phyloP scores from a whole-genome alignment of 2,888 invertebrate species.

The Hermodice carunculata region DNA sequence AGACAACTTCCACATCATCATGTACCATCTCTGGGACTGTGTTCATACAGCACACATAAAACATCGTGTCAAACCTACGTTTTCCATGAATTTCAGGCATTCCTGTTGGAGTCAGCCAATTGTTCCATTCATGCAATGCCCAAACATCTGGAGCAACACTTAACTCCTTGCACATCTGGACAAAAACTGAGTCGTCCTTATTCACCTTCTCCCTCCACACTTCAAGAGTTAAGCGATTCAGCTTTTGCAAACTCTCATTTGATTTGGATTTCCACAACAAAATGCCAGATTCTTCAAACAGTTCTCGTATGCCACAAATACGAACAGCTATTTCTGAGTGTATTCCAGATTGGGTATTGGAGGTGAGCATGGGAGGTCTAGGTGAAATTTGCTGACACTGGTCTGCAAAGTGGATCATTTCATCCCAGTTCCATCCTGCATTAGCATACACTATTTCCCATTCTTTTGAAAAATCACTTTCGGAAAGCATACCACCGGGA shows the following conservation, averaged over 20 bases:
- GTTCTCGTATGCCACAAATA: slow-evolving; percentile 87
- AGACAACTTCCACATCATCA: slow-evolving; percentile 20
- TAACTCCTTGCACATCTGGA: slow-evolving; percentile 78
- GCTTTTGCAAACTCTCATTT: not conserved
- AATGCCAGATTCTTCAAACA: slow-evolving; percentile 91
- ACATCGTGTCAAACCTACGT: slow-evolving; percentile 29
- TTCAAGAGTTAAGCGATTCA: not conserved
- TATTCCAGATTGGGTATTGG: slow-evolving; percentile 25
- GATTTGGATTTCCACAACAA: slow-evolving; percentile 37
- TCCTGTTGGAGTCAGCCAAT: slow-evolving; percentile 81
- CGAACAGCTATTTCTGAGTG: slow-evolving; percentile 79
- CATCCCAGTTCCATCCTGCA: not conserved
- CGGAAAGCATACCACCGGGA: slow-evolving; percentile 85
- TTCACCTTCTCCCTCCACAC: slow-evolving; percentile 70
- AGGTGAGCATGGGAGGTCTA: too few relatives aligned
- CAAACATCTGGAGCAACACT: slow-evolving; percentile 84
- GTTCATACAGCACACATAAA: slow-evolving; percentile 19
- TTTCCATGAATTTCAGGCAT: slow-evolving; percentile 13
- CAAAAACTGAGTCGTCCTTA: slow-evolving; percentile 77
- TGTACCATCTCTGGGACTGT: not conserved
- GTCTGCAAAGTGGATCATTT: not conserved
- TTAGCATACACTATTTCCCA: slow-evolving; percentile 78
- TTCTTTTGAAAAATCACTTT: slow-evolving; percentile 77
- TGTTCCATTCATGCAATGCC: slow-evolving; percentile 84
- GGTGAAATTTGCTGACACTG: too few relatives aligned